A percentile compares a stretch with the other conserved stretches of the same genome.
These are phyloP conservation scores for Paraplagusia blochii DNA, from an alignment of 2,113 vertebrate species.

Conservation along the genomic window DNA sequence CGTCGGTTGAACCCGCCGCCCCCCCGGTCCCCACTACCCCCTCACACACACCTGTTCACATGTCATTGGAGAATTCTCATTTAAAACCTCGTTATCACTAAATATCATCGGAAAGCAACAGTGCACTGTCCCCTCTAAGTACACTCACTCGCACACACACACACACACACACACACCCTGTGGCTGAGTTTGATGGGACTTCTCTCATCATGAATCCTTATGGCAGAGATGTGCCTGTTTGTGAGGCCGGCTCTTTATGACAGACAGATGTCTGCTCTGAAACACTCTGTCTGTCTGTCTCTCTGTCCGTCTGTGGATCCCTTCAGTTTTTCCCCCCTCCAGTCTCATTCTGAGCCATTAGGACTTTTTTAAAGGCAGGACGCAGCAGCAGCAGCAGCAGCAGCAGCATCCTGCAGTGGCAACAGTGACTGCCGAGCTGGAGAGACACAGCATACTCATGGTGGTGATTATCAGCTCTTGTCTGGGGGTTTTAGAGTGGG, in stretches of 20 bases:
- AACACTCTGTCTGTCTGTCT: not conserved
- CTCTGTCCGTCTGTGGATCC: constrained; percentile 31
- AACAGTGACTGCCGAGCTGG: constrained; percentile 57
- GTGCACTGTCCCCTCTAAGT: constrained; percentile 18
- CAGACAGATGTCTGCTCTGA: constrained; percentile 43
- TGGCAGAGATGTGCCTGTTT: constrained; percentile 22
- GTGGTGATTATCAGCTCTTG: constrained; percentile 70
- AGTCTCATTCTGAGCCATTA: constrained; percentile 34
- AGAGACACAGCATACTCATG: constrained; percentile 58
- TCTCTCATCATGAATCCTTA: constrained; percentile 32
- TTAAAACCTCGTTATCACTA: constrained; percentile 28
- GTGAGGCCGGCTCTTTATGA: constrained; percentile 21
- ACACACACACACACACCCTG: constrained; percentile 6
- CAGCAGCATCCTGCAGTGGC: constrained; percentile 67
- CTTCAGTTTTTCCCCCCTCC: no score
- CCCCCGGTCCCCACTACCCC: no score
- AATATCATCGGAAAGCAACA: constrained; percentile 11
- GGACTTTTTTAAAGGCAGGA: constrained; percentile 52
- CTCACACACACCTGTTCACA: constrained; percentile 49
- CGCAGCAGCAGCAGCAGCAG: constrained; percentile 41
- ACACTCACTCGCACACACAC: constrained; percentile 16
- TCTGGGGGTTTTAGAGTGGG: constrained; percentile 54
- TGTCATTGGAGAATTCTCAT: constrained; percentile 18
- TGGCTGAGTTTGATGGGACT: constrained; percentile 47
- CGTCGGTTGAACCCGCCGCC: constrained; percentile 36